A percentile compares a stretch with the other conserved stretches of the same genome.
These are phyloP conservation scores for Leptopilina drosophilae DNA, from an alignment of 2,888 invertebrate species.

Conservation along the genomic window DNA sequence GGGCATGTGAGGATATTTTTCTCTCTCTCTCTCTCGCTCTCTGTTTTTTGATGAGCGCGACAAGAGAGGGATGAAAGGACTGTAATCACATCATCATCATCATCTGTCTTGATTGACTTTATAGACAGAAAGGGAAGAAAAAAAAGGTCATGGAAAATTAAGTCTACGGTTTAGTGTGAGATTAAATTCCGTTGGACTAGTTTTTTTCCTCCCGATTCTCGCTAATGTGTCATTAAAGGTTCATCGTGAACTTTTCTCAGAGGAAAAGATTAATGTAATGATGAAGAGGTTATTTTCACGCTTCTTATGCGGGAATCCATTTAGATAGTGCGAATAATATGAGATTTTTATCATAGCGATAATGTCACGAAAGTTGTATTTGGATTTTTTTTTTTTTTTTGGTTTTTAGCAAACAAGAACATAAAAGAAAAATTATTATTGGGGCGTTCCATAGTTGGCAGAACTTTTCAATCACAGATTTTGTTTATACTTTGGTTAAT, in stretches of 20 bases:
- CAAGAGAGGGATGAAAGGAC: slow-evolving; percentile 10
- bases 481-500: no score
- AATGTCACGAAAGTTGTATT: no score
- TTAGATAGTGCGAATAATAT: no score
- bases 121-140: neutral
- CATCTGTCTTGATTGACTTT: slow-evolving; percentile 40
- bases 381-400: no score
- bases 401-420: no score
- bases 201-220: neutral
- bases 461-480: no score
- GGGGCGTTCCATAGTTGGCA: no score
- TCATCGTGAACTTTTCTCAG: neutral
- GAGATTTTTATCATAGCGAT: no score
- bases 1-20: neutral
- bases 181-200: neutral
- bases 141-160: slow-evolving; percentile 30
- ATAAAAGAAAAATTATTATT: no score
- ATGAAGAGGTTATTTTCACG: no score
- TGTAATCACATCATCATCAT: slow-evolving; percentile 18
- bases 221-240: slow-evolving; percentile 19
- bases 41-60: neutral
- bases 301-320: no score
- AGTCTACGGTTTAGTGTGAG: slow-evolving; percentile 8
- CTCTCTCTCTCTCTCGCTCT: neutral
- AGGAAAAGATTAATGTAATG: no score